Conservation (phyloP, 2,888 invertebrate species). For the Idaea biselata region DNA sequence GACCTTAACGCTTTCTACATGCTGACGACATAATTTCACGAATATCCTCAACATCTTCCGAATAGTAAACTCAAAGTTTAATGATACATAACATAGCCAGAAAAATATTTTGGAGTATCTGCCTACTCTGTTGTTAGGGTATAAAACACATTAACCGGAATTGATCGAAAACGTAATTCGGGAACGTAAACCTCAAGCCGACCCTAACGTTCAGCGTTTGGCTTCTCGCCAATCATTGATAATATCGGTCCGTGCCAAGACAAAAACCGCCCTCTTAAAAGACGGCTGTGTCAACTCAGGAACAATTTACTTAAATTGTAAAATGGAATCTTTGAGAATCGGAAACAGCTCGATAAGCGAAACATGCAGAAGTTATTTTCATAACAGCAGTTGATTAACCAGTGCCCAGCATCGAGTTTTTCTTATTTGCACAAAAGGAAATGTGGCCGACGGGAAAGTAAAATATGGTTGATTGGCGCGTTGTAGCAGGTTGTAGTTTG, state of each 20-base stretch:
- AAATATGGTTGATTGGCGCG: constrained; percentile 69
- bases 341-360: constrained; percentile 22
- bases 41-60: not conserved
- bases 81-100: not conserved
- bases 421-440: constrained; percentile 54
- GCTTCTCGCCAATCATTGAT: constrained; percentile 61
- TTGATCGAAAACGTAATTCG: constrained; percentile 36
- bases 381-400: constrained; percentile 25
- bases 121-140: not conserved
- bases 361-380: constrained; percentile 26
- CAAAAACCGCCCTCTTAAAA: constrained; percentile 52
- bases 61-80: not conserved
- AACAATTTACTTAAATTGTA: constrained; percentile 36
- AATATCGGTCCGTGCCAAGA: constrained; percentile 56
- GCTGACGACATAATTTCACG: not conserved
- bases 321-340: constrained; percentile 24
- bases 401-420: constrained; percentile 50
- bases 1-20: constrained; percentile 26
- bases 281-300: constrained; percentile 39
- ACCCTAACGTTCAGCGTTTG: constrained; percentile 49
- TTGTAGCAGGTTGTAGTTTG: constrained; percentile 49
- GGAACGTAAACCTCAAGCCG: constrained; percentile 35
- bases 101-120: too few relatives aligned
- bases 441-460: constrained; percentile 55
- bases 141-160: constrained; percentile 13